Conservation (phyloP, 1,140 invertebrate species). For the Laodelphax striatellus region DNA sequence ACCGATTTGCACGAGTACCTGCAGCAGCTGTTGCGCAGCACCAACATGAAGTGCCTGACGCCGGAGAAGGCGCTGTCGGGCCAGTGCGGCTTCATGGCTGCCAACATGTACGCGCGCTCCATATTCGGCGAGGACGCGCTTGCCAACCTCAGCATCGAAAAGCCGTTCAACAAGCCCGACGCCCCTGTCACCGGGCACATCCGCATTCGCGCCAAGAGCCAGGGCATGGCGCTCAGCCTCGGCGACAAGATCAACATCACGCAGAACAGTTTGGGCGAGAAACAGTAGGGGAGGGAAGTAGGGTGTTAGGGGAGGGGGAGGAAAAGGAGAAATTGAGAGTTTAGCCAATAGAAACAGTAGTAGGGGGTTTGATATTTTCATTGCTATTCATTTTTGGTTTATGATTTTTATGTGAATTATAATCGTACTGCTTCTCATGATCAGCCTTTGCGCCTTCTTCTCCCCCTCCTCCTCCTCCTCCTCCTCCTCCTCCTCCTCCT, state of each 20-base stretch:
- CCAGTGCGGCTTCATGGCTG: slow-evolving; percentile 98
- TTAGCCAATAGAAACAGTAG: slow-evolving; percentile 7
- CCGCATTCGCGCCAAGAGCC: slow-evolving; percentile 93
- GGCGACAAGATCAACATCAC: slow-evolving; percentile 94
- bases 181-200: slow-evolving; percentile 92
- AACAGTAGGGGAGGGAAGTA: no score
- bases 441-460: no score
- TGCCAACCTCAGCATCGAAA: slow-evolving; percentile 97
- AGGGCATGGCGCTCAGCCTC: slow-evolving; percentile 95
- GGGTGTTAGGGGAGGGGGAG: no score
- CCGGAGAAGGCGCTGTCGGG: slow-evolving; percentile 90
- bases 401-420: no score
- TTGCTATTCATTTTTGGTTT: no score
- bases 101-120: slow-evolving; percentile 96
- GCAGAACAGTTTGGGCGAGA: slow-evolving; percentile 47
- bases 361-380: no score
- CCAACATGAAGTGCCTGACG: slow-evolving; percentile 98
- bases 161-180: slow-evolving; percentile 71
- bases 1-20: slow-evolving; percentile 89
- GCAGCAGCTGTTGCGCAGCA: slow-evolving; percentile 81
- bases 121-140: slow-evolving; percentile 99
- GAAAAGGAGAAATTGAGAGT: no score
- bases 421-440: no score
- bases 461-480: no score
- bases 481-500: no score